phyloP scores from a whole-genome alignment of 2,113 vertebrate species.

The Trinectes maculatus region DNA sequence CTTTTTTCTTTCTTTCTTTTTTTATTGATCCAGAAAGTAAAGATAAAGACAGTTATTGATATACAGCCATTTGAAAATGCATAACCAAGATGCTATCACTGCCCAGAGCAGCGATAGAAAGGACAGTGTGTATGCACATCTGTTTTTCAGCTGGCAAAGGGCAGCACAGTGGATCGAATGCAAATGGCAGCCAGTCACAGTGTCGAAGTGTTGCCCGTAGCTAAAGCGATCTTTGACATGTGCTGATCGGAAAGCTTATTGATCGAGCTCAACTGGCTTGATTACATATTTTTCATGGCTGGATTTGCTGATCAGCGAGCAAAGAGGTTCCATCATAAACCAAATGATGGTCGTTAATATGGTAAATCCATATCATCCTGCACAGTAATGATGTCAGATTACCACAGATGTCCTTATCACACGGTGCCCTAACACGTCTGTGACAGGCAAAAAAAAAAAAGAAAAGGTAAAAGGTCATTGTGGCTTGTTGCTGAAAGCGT shows the following conservation, averaged over 20 bases:
- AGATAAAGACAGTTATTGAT: background rate
- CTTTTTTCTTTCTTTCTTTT: no score
- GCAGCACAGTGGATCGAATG: no score
- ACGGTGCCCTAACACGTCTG: constrained; percentile 35
- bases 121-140: background rate
- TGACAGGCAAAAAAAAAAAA: background rate
- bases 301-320: constrained; percentile 46
- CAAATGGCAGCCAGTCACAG: constrained; percentile 2
- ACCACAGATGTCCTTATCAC: constrained; percentile 22
- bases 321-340: no score
- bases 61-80: background rate
- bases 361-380: no score
- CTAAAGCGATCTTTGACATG: constrained; percentile 47
- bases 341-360: no score
- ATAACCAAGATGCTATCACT: no score
- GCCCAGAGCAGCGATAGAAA: background rate
- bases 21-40: background rate
- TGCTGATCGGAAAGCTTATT: constrained; percentile 39
- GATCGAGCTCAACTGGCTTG: constrained; percentile 51
- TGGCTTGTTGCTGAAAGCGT: constrained; percentile 49
- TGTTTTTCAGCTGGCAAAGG: no score
- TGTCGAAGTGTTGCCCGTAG: constrained; percentile 26
- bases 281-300: constrained; percentile 47
- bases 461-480: constrained; percentile 33
- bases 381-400: no score